These are phyloP conservation scores for Thalassaphorura encarpata DNA, from an alignment of 1,140 invertebrate genomes.

Conservation along the genomic window DNA sequence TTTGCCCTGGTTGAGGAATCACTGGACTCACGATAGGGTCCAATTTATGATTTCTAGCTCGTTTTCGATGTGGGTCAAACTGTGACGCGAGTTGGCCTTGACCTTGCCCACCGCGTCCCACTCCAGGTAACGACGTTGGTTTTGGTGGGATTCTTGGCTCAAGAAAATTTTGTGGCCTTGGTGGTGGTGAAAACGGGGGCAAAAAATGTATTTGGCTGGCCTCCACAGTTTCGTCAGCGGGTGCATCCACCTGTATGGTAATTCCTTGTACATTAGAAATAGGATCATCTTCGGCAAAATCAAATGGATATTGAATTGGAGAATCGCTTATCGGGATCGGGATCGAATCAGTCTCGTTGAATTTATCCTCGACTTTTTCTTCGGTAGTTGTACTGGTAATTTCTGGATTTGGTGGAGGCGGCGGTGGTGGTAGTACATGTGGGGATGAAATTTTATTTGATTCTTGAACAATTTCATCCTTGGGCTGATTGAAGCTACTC, in stretches of 20 bases:
- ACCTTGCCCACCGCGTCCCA: neutral
- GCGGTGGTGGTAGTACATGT: too few relatives aligned
- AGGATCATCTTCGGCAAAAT: too few relatives aligned
- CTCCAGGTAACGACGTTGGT: neutral
- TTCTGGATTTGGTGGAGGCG: too few relatives aligned
- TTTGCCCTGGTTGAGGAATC: slow-evolving; percentile 14
- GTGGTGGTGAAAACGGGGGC: neutral
- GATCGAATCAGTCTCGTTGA: neutral
- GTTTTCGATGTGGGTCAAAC: slow-evolving; percentile 4
- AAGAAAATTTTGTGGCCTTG: neutral
- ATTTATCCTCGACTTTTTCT: neutral
- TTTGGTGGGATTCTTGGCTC: neutral
- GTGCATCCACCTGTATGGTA: too few relatives aligned
- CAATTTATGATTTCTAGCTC: slow-evolving; percentile 14
- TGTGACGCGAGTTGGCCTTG: slow-evolving; percentile 16
- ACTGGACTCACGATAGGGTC: slow-evolving; percentile 81
- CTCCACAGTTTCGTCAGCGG: too few relatives aligned
- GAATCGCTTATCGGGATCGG: too few relatives aligned
- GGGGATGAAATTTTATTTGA: too few relatives aligned
- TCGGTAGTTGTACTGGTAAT: too few relatives aligned
- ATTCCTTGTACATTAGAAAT: too few relatives aligned
- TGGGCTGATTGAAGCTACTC: neutral
- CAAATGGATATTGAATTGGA: too few relatives aligned
- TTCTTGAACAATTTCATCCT: too few relatives aligned
- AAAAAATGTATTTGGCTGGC: too few relatives aligned